Evolutionary conservation across 1,140 invertebrate genomes (phyloP), one percentile per base, ranked within the genome.

Genomic region (Episyrphus balteatus): DNA sequence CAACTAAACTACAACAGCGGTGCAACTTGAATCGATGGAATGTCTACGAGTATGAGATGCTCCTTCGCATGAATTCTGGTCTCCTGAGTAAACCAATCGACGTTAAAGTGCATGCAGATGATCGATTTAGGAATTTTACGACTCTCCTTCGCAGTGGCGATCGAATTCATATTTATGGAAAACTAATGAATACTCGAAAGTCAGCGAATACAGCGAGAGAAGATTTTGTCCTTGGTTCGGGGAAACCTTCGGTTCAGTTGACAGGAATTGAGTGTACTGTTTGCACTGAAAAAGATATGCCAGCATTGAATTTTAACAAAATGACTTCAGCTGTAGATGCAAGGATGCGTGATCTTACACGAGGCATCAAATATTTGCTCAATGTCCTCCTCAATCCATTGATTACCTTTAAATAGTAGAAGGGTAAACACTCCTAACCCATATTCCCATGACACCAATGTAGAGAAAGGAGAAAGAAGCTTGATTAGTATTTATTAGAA

Each of bases 351-450:
- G 75, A 78, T 55, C 65, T 82, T 53, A 74, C 76, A 49, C 68
- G 77, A 1, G 81, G 82, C 2, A 60, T 79, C 9, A 86, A 85
- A 55, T 80, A 82, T 68, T 73, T 86, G 47, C 63, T 87, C 9
- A 86, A 87, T 70, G 82, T 85, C 54, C 51, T 86, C 46, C 75
- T 86, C 30, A 85, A 83, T 73, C 84, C 84, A 9, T 68, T 87
- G 34, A 73, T 86, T 51, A 77, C 81, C 55, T 83, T 86, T 58
- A 84, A 83, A 66, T 85, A 68, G n/a, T n/a, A n/a, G n/a, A 53
- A 8, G 3, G 3, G 13, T 3, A 5, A 37, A 37, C 14, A 15
- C 18, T 41, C 17, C 11, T 5, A 12, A 41, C 5, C 15, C 17
- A 7, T 2, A 41, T 41, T 15, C 18, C 39, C n/a, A 21, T 41